phyloP scores from a whole-genome alignment of 2,888 invertebrate genomes.

The Subacronicta megacephala region DNA sequence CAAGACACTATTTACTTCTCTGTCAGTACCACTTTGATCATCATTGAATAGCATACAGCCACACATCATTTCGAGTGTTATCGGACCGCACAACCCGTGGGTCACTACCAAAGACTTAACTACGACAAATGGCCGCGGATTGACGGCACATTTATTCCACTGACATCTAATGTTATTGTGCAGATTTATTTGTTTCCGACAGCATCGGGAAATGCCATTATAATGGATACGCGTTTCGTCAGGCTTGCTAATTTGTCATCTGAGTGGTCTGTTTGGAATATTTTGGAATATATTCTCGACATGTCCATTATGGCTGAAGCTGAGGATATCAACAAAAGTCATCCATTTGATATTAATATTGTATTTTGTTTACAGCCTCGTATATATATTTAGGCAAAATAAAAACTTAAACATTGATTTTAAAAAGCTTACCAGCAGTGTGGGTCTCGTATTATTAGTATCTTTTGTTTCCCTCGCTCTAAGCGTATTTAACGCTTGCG shows the following conservation, averaged over 20 bases:
- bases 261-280: constrained; percentile 31
- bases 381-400: no score
- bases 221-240: constrained; percentile 74
- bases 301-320: neutral
- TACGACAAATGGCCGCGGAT: constrained; percentile 83
- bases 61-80: constrained; percentile 1
- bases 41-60: neutral
- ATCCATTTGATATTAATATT: neutral
- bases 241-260: constrained; percentile 68
- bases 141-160: constrained; percentile 86
- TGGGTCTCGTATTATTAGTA: no score
- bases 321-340: neutral
- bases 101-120: constrained; percentile 69
- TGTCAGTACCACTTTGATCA: no score
- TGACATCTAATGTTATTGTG: constrained; percentile 80
- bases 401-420: no score
- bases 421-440: no score
- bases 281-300: constrained; percentile 8
- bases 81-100: constrained; percentile 51
- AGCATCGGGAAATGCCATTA: constrained; percentile 81
- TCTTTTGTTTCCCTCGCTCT: no score
- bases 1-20: no score
- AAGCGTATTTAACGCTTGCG: no score
- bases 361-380: no score
- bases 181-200: constrained; percentile 86